Evolutionary conservation across 2,113 vertebrate genomes (phyloP).

Genomic region (Turnix velox): DNA sequence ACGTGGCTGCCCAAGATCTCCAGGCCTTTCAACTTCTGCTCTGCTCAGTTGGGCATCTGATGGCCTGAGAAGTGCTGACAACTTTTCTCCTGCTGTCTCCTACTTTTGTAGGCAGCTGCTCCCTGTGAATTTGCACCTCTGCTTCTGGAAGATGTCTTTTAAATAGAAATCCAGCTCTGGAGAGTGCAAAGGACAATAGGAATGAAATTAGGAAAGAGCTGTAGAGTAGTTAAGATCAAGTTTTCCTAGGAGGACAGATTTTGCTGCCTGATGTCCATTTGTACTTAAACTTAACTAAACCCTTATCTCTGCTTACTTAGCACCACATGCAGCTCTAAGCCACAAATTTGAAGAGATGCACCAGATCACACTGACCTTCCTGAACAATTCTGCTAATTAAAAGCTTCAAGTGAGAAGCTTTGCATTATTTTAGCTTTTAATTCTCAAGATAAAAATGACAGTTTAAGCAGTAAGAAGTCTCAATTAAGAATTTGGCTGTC

Average conservation of each 20-base stretch:
- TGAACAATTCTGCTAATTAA: not conserved
- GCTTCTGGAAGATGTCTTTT: not conserved
- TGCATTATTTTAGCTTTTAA: not conserved
- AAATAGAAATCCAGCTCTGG: not conserved
- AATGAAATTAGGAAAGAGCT: not conserved
- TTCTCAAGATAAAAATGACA: not conserved
- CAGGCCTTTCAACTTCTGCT: not conserved
- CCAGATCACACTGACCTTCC: not conserved
- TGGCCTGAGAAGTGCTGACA: not conserved
- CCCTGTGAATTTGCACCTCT: not conserved
- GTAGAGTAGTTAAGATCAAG: not conserved
- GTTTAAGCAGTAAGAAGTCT: not conserved
- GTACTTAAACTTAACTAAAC: not conserved
- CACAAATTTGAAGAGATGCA: not conserved
- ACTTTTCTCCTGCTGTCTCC: accelerated
- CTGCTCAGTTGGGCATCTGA: accelerated
- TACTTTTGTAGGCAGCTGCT: not conserved
- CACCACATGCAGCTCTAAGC: not conserved
- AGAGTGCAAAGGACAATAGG: not conserved
- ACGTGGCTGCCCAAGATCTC: not conserved
- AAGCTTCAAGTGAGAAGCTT: not conserved
- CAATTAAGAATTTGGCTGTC: not conserved
- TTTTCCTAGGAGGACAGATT: not conserved
- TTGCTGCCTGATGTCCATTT: not conserved
- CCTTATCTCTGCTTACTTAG: not conserved